These are phyloP conservation scores for Lasioglossum calceatum DNA, from an alignment of 2,888 invertebrate species.

Conservation along the genomic window DNA sequence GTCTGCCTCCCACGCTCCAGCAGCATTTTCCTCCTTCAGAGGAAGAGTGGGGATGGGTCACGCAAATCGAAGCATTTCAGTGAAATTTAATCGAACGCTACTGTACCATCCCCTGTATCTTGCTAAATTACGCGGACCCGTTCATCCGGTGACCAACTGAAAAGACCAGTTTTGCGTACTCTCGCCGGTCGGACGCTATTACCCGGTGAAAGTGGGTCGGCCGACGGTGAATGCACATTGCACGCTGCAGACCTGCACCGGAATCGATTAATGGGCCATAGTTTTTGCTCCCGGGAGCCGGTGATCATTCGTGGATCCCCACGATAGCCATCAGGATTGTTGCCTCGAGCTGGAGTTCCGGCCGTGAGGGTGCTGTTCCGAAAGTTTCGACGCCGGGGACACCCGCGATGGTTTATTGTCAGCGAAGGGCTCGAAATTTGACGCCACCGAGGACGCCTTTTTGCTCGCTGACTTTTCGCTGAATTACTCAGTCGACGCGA, in stretches of 20 bases:
- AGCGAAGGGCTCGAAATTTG: not conserved
- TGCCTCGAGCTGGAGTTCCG: not conserved
- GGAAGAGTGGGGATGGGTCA: not conserved
- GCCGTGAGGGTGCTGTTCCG: not conserved
- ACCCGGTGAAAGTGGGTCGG: conserved; percentile 54
- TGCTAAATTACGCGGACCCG: conserved; percentile 59
- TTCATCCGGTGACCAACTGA: conserved; percentile 52
- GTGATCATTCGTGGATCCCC: conserved; percentile 19
- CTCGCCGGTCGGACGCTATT: conserved; percentile 42
- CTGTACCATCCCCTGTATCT: not conserved
- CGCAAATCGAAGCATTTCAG: not conserved
- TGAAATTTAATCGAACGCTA: not conserved
- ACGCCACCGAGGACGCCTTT: not conserved
- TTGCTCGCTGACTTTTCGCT: not conserved
- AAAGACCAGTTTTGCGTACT: conserved; percentile 60
- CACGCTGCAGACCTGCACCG: not conserved
- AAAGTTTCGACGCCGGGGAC: conserved; percentile 15
- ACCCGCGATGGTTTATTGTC: conserved; percentile 1
- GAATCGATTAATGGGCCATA: conserved; percentile 53
- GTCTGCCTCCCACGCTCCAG: not conserved
- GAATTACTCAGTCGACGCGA: not conserved
- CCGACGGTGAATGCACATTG: conserved; percentile 38
- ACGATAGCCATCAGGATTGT: conserved; percentile 22
- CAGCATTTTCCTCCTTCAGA: not conserved
- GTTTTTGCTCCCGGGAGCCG: conserved; percentile 32